Evolutionary conservation across 2,113 vertebrate species (phyloP), one percentile per base, ranked within the genome.

Genomic region (Diphyllodes magnificus): DNA sequence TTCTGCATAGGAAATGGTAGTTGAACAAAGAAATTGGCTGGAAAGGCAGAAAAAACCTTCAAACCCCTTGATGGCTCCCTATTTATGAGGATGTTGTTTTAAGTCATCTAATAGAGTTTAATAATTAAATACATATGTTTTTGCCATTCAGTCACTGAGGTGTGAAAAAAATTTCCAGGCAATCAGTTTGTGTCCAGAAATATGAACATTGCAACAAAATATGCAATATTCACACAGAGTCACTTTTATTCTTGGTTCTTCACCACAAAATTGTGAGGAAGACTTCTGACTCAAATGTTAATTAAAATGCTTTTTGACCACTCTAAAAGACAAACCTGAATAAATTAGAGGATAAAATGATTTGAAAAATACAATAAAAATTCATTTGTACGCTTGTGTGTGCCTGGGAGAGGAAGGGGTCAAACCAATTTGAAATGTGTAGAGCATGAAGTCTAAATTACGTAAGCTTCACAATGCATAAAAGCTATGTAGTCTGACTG

Each of bases 351-450:
- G 27, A 86, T 57, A 82, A 4, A 87, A 30, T 68, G 85, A 47
- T 84, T 88, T 61, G 25, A 88, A 91, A 86, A 87, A 92, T 45
- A 45, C 69, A 42, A 61, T 61, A 51, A 77, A 93, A 75, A 28
- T 56, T 59, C 13, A 33, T 82, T 68, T 94, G 7, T 90, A 57
- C 2, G 8, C 69, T 64, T 90, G 35, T 35, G 31, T 72, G 70
- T 51, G 39, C 49, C 25, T 88, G 28, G 37, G 53, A 76, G 50
- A 37, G 20, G 40, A 80, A 83, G 81, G 50, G 66, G 76, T 96
- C 91, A 96, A 96, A 90, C 9, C 30, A 93, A 95, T 97, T 93
- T 94, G 91, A 95, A 96, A 92, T 91, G 72, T 71, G 66, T 60
- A 83, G 24, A 61, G 75, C 76, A 78, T 70, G 56, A 77, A 86